Evolutionary conservation across 1,140 invertebrate species (phyloP).

Genomic region (Pseudomyrmex cubaensis): DNA sequence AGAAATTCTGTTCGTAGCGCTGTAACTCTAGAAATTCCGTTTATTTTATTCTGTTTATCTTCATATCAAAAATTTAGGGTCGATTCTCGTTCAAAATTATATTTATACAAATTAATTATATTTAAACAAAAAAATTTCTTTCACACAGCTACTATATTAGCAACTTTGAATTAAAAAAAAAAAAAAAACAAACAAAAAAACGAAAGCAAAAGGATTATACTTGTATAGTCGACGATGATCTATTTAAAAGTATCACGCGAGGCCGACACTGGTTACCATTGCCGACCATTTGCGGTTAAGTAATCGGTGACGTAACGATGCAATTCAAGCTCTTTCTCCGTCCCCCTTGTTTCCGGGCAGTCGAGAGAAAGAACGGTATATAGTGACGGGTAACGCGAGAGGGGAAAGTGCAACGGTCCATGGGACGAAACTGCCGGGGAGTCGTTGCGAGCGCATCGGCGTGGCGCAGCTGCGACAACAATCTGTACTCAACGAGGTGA

Average conservation of each 20-base stretch:
- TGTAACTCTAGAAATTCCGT: neutral
- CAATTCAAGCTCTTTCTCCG: slow-evolving; percentile 66
- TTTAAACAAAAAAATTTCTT: too few relatives aligned
- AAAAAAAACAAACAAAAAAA: too few relatives aligned
- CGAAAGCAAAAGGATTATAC: neutral
- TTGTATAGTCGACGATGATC: slow-evolving; percentile 21
- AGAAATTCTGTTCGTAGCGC: too few relatives aligned
- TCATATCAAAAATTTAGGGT: too few relatives aligned
- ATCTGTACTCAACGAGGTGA: slow-evolving; percentile 55
- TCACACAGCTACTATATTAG: neutral
- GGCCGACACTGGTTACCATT: slow-evolving; percentile 48
- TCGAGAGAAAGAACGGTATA: slow-evolving; percentile 47
- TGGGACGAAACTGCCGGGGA: slow-evolving; percentile 62
- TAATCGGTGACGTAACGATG: slow-evolving; percentile 71
- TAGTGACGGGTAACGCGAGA: neutral
- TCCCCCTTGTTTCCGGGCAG: slow-evolving; percentile 35
- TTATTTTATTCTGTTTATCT: neutral
- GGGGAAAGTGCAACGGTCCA: slow-evolving; percentile 18
- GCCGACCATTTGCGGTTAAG: slow-evolving; percentile 64
- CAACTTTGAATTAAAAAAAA: neutral
- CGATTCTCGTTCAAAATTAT: too few relatives aligned
- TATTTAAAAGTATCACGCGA: slow-evolving; percentile 67
- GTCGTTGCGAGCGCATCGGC: slow-evolving; percentile 56
- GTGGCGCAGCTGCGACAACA: slow-evolving; percentile 48
- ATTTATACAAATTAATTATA: too few relatives aligned